Conservation (phyloP, 2,113 vertebrate species). For the Mesitornis unicolor region DNA sequence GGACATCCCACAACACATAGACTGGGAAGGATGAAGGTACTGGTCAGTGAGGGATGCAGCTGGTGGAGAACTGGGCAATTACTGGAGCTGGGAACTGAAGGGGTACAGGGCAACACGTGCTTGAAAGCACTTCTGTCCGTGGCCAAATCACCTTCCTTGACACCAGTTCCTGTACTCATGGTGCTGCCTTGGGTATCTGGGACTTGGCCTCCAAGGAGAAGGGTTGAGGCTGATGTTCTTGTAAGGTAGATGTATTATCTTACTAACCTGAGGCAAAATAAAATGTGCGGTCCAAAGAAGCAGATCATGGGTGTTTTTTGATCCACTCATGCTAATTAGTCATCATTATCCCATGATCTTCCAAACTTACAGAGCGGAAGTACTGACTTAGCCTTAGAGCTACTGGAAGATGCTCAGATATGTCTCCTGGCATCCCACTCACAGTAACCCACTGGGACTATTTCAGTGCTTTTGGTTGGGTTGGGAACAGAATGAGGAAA, state of each 20-base stretch:
- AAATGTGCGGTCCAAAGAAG: neutral
- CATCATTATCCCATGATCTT: neutral
- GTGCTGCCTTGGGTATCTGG: neutral
- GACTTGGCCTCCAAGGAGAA: neutral
- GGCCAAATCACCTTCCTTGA: fast-evolving
- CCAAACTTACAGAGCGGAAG: neutral
- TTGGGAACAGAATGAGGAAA: neutral
- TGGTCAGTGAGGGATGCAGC: neutral
- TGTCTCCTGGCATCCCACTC: neutral
- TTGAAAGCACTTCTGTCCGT: fast-evolving
- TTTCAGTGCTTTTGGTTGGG: neutral
- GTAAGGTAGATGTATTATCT: neutral
- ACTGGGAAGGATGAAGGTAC: neutral
- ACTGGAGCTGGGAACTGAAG: neutral
- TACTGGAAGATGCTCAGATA: neutral
- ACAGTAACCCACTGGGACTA: neutral
- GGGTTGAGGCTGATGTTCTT: neutral
- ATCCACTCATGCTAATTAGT: neutral
- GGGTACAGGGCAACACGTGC: neutral
- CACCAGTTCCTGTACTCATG: neutral
- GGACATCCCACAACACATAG: fast-evolving
- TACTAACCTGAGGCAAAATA: neutral
- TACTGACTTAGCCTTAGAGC: neutral
- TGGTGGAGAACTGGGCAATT: neutral
- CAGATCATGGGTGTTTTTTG: fast-evolving